phyloP scores from a whole-genome alignment of 2,888 invertebrate genomes.

The Enchytraeus crypticus region DNA sequence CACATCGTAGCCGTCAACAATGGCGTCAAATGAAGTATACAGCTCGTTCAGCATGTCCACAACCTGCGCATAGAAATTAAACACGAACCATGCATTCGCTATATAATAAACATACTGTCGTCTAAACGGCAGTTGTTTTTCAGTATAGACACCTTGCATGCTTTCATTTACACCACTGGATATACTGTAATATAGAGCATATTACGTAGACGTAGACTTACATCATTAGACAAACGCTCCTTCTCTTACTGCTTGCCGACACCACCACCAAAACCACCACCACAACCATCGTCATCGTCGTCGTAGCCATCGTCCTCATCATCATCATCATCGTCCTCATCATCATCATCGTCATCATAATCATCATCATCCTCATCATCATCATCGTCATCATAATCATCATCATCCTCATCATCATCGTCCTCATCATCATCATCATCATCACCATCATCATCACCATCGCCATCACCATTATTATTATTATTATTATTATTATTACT shows the following conservation, averaged over 20 bases:
- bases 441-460: constrained; percentile 1
- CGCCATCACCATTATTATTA: neutral
- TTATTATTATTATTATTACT: neutral
- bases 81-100: no score
- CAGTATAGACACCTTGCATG: no score
- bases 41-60: constrained; percentile 93
- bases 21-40: constrained; percentile 92
- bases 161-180: no score
- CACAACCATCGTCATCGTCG: neutral
- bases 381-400: neutral
- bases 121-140: no score
- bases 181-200: no score
- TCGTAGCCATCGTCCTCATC: neutral
- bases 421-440: neutral
- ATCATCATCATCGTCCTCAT: neutral
- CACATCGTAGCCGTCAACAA: constrained; percentile 74
- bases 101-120: no score
- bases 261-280: neutral
- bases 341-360: neutral
- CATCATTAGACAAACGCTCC: no score
- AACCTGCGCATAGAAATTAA: constrained; percentile 53
- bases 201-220: no score
- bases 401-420: neutral
- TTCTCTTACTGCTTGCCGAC: no score
- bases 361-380: neutral